Base-by-base conservation (phyloP, 2,113 vertebrate genomes). In the Salvelinus namaycush region DNA sequence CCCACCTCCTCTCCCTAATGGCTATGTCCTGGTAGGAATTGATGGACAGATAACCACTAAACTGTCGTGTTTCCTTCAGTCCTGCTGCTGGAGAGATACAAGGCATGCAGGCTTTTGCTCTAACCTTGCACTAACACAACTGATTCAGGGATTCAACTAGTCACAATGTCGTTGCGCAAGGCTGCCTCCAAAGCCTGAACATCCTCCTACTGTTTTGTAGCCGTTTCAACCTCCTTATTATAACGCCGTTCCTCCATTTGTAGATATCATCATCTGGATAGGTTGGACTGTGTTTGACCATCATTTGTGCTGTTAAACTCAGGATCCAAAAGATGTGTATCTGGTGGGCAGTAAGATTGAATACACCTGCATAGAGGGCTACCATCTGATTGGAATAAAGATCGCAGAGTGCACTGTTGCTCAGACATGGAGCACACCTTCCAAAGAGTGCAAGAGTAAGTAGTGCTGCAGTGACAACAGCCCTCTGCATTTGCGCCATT, bases 1-100 rank as follows among this genome's bases (percentile, higher is more conserved):
- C 49, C 95, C 97, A 24, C 95, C 95, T 72, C 39, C 74, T 74
- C 80, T 98, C 69, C 84, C 92, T 86, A 95, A 97, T 70, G 96
- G 96, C 83, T 94, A 93, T 88, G 73, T 97, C 87, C 90, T 93
- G 93, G 96, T 97, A 91, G 69, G 92, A 12, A 86, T 31, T 14
- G 16, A 12, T 68, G 16, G 13, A 29, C 12, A 13, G 67, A 34
- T 1, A 16, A 9, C 67, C 18, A 20, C 59, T 24, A 62, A 9
- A 3, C 16, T 22, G 1, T 24, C 16, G 26, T 57, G 54, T 62
- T 22, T 62, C 12, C 16, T 54, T 54, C 51, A 54, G 51, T 54
- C 51, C 51, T 1, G 16, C 51, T 16, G 51, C 51, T 54, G 16
- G 16, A 54, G 16, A 54, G 51, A 44, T 44, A 12, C 39, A 44